Evolutionary conservation across 2,113 vertebrate species (phyloP).

Genomic region (Todiramphus chloris): DNA sequence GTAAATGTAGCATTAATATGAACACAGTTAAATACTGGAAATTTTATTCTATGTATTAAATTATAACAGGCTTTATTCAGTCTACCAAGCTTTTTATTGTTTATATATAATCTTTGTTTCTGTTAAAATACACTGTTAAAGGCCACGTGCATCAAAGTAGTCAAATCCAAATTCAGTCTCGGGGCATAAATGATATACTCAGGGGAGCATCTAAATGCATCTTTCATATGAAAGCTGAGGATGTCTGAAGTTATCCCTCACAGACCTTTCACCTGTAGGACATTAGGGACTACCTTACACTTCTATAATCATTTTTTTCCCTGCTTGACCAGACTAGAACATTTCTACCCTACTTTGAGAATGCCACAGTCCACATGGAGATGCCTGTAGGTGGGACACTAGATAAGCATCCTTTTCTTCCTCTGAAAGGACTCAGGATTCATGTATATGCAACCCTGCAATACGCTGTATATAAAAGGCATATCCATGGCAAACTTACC

Average conservation of each 20-base stretch:
- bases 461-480: neutral
- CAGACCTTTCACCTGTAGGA: neutral
- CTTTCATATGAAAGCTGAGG: neutral
- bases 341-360: neutral
- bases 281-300: neutral
- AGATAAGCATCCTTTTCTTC: neutral
- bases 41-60: conserved; percentile 13
- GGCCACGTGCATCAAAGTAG: neutral
- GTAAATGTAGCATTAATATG: neutral
- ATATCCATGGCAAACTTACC: neutral
- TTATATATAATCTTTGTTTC: neutral
- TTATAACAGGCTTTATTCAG: neutral
- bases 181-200: neutral
- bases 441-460: neutral
- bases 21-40: conserved; percentile 12
- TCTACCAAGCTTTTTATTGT: neutral
- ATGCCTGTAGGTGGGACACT: neutral
- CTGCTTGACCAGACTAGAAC: neutral
- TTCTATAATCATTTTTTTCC: neutral
- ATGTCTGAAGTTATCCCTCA: neutral
- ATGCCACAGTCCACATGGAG: neutral
- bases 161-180: neutral
- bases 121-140: neutral
- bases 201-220: neutral
- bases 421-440: neutral